A percentile compares a stretch with the other conserved stretches of the same genome.
Evolutionary conservation across 2,797 vertebrate species (phyloP).

Genomic region (Atherinosoma microstoma): DNA sequence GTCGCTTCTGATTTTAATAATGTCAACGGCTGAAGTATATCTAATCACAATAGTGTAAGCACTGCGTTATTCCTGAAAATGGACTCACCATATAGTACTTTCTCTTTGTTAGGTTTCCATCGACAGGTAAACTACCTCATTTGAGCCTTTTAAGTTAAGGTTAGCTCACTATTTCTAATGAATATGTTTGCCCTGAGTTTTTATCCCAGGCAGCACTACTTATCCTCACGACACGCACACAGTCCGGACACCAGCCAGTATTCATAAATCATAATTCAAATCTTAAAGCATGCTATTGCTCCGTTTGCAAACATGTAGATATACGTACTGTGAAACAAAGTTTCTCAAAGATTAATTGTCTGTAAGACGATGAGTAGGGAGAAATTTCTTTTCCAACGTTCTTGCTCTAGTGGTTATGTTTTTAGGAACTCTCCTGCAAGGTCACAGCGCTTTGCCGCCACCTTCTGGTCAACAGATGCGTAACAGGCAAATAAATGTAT

Average conservation of each 20-base stretch:
- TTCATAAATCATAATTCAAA: accelerated
- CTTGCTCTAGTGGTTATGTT: neutral
- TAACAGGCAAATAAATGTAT: neutral
- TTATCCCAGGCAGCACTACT: neutral
- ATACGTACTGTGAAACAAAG: neutral
- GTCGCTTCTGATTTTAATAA: neutral
- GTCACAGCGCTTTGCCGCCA: constrained; percentile 21
- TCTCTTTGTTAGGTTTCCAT: neutral
- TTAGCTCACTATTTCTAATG: accelerated
- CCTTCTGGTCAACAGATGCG: constrained; percentile 13
- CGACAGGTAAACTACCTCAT: neutral
- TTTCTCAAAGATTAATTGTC: neutral
- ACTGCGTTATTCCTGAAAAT: neutral
- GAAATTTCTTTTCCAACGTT: accelerated
- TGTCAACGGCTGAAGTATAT: neutral
- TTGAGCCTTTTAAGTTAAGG: neutral
- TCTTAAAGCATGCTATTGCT: accelerated
- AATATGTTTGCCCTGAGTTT: neutral
- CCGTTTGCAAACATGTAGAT: accelerated
- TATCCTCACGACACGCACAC: neutral
- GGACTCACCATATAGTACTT: constrained; percentile 44
- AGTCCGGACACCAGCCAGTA: accelerated
- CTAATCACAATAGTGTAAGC: neutral
- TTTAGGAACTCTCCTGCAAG: neutral
- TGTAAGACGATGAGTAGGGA: accelerated